Base-by-base conservation (phyloP, 2,797 vertebrate genomes). In the Ctenosaura bakeri region DNA sequence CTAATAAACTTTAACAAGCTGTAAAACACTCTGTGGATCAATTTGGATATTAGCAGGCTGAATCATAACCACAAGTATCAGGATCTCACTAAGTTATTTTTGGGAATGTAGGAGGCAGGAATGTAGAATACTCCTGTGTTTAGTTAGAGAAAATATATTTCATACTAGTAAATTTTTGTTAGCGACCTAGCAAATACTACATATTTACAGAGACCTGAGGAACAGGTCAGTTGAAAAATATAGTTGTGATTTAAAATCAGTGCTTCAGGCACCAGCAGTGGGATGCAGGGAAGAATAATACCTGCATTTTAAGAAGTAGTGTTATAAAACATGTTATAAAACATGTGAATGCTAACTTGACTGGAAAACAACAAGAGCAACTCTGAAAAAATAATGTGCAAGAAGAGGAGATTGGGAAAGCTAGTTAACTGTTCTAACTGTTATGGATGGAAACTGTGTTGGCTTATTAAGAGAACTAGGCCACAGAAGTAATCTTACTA, bases 1-100 rank as follows among this genome's bases (percentile, higher is more conserved):
- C 92, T 94, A 95, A 96, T 96, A 95, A 96, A 94, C 77, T 90
- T 62, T 94, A 95, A 93, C 12, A 86, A 90, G 89, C 89, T 94
- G 3, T 92, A 93, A 93, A 95, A 90, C 83, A 93, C 91, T 87
- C 90, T 1, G 0, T 42, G 84, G 94, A 92, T 95, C 90, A 88
- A 56, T 94, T 92, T 94, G 91, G 74, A 81, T 93, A 86, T 95
- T 93, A 94, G 82, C 76, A 91, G 83, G n/a, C 90, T 96, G 94
- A 92, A 94, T 95, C 90, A 85, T 90, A 90, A 93, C 89, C 93
- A 92, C 83, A n/a, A n/a, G 87, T 90, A 88, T 77, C 91, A 93
- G 91, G 12, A 87, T 91, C 87, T 93, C 38, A 83, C 38, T 46
- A 24, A 42, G 46, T n/a, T 62, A 46, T 90, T 93, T 81, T 91